A percentile compares a stretch with the other conserved stretches of the same genome.
phyloP scores from a whole-genome alignment of 2,888 invertebrate species.

The Drosophila mulleri region DNA sequence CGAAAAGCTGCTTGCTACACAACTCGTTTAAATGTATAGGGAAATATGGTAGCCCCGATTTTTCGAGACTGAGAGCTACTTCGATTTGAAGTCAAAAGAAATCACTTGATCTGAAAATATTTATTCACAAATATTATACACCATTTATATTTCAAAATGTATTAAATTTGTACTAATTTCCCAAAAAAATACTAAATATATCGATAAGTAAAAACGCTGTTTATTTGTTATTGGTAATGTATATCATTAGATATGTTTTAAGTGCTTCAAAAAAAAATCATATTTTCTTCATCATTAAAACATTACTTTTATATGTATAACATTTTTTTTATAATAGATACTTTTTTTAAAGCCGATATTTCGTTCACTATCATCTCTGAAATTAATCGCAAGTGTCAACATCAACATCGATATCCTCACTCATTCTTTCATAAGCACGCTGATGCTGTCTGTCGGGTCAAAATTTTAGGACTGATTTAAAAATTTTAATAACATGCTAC shows the following conservation, averaged over 20 bases:
- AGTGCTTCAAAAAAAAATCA: too few species aligned
- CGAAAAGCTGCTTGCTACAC: background rate
- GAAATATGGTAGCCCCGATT: constrained; percentile 18
- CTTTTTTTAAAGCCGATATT: background rate
- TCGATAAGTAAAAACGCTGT: background rate
- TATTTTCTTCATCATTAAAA: background rate
- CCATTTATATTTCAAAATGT: background rate
- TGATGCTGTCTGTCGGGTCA: constrained; percentile 43
- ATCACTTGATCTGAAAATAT: too few species aligned
- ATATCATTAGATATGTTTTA: background rate
- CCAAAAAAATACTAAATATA: background rate
- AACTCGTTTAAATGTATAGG: background rate
- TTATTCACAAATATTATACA: background rate
- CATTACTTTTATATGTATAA: background rate
- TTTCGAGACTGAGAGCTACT: background rate
- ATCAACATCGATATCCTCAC: constrained; percentile 14
- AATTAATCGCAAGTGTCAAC: constrained; percentile 6
- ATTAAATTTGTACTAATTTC: background rate
- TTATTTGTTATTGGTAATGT: too few species aligned
- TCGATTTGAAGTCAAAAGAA: background rate
- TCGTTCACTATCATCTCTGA: constrained; percentile 2
- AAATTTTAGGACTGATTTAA: constrained; percentile 40
- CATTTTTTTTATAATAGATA: background rate
- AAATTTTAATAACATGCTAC: constrained; percentile 32
- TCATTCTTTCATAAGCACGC: constrained; percentile 50